phyloP scores from a whole-genome alignment of 1,140 invertebrate genomes.

The Planococcus citri region DNA sequence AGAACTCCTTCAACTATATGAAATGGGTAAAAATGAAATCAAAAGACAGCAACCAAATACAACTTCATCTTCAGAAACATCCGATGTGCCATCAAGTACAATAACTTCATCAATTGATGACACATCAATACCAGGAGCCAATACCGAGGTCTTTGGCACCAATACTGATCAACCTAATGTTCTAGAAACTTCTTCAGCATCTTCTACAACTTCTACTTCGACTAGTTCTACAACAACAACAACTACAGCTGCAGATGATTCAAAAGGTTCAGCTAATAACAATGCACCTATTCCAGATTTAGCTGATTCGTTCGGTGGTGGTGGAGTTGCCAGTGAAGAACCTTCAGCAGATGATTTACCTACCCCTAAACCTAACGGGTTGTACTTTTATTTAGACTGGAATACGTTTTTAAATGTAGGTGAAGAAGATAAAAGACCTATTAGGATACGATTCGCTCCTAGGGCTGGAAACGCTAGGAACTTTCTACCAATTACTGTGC shows the following conservation, averaged over 20 bases:
- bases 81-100: constrained; percentile 24
- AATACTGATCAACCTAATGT: neutral
- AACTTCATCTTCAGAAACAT: neutral
- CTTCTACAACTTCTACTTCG: neutral
- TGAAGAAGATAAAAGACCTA: constrained; percentile 47
- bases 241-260: neutral
- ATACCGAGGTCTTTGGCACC: neutral
- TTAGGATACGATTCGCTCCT: constrained; percentile 62
- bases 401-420: constrained; percentile 72
- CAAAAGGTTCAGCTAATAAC: neutral
- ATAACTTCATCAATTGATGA: neutral
- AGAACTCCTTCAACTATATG: constrained; percentile 34
- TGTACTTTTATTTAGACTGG: constrained; percentile 73
- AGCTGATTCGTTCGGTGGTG: constrained; percentile 61
- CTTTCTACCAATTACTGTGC: constrained; percentile 56
- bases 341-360: constrained; percentile 43
- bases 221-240: neutral
- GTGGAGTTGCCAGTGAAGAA: constrained; percentile 36
- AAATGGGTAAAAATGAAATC: constrained; percentile 36
- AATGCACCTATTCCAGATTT: constrained; percentile 38
- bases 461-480: constrained; percentile 61
- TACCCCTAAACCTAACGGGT: constrained; percentile 48
- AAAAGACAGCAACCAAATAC: constrained; percentile 33
- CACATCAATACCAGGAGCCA: neutral
- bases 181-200: neutral